Conservation (phyloP, 2,113 vertebrate genomes). For the Chamaea fasciata region DNA sequence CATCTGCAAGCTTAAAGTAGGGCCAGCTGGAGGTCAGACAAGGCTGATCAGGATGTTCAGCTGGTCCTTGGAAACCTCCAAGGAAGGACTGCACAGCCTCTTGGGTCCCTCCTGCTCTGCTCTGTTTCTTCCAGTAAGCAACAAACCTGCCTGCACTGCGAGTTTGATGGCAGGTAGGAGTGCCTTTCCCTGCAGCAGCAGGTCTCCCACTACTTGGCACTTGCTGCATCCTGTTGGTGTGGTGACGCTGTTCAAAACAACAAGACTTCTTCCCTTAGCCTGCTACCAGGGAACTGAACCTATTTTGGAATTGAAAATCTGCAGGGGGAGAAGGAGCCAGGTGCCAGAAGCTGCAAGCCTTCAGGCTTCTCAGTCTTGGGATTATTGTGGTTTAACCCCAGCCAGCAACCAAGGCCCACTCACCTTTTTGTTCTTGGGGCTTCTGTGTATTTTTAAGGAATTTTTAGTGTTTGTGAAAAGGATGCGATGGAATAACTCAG, state of each 20-base stretch:
- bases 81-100: not conserved
- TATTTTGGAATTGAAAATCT: not conserved
- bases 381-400: not conserved
- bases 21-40: not conserved
- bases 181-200: not conserved
- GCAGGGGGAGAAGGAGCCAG: not conserved
- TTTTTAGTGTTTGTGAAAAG: not conserved
- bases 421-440: not conserved
- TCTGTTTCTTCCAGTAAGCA: not conserved
- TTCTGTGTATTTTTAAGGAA: not conserved
- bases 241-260: not conserved
- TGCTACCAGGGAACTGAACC: not conserved
- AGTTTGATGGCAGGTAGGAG: not conserved
- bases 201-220: not conserved
- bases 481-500: not conserved
- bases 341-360: not conserved
- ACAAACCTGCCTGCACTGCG: rapidly evolving
- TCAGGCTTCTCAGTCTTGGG: not conserved
- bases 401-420: not conserved
- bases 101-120: not conserved
- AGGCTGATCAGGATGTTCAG: not conserved
- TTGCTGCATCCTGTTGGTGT: not conserved
- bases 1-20: not conserved
- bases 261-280: too few relatives aligned
- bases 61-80: not conserved